Conservation (phyloP, 2,797 vertebrate genomes). For the Pyrocephalus nanus region DNA sequence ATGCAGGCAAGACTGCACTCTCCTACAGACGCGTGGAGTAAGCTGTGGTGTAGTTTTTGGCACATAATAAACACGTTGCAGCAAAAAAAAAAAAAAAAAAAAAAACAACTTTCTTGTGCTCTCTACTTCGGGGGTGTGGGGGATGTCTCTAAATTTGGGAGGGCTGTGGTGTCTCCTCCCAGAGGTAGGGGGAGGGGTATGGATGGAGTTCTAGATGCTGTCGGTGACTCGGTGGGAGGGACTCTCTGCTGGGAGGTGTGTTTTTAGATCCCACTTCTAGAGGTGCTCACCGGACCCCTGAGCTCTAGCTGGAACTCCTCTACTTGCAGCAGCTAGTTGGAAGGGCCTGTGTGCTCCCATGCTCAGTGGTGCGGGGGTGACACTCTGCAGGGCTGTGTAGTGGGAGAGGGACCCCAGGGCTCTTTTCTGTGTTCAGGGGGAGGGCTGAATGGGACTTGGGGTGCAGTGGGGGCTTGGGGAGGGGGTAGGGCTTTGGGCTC, state of each 20-base stretch:
- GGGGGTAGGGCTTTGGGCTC: neutral
- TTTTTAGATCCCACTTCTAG: fast-evolving
- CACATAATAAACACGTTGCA: constrained; percentile 99
- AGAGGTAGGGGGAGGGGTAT: neutral
- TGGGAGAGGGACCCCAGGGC: neutral
- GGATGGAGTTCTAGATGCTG: neutral
- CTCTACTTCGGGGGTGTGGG: fast-evolving
- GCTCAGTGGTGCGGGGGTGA: fast-evolving
- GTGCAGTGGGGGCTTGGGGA: too few species aligned
- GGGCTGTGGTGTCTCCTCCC: neutral
- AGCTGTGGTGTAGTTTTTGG: constrained; percentile 88
- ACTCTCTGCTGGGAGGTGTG: fast-evolving
- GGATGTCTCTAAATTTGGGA: fast-evolving
- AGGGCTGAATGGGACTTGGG: too few species aligned
- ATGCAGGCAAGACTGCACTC: constrained; percentile 93
- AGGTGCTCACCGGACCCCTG: neutral
- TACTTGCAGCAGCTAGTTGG: fast-evolving
- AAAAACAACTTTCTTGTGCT: constrained; percentile 66
- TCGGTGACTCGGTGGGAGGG: neutral
- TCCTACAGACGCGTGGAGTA: constrained; percentile 94
- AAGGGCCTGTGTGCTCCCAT: neutral
- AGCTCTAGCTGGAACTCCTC: neutral
- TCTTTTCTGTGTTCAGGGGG: neutral
- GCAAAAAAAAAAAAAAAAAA: constrained; percentile 88
- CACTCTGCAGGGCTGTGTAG: neutral